Evolutionary conservation across 2,797 vertebrate species (phyloP).

Genomic region (Apodemus agrarius): DNA sequence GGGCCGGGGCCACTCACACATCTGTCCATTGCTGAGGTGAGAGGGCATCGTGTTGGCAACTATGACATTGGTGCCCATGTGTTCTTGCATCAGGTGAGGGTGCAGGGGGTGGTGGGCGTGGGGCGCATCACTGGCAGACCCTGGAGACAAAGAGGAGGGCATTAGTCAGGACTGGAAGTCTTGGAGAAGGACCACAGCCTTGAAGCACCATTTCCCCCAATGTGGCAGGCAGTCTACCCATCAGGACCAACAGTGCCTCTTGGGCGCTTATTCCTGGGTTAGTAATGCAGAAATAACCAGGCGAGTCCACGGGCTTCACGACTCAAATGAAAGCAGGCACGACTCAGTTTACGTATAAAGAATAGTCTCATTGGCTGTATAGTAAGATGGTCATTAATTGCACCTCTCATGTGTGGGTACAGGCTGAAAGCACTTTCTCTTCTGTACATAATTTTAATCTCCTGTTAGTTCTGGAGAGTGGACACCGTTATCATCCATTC

Average conservation of each 20-base stretch:
- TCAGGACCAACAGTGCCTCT: not conserved
- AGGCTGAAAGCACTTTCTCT: not conserved
- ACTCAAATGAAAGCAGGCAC: conserved; percentile 10
- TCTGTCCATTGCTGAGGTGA: conserved; percentile 97
- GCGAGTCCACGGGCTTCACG: not conserved
- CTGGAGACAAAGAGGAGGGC: conserved; percentile 81
- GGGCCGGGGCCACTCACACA: conserved; percentile 93
- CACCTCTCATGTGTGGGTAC: not conserved
- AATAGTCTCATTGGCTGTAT: not conserved
- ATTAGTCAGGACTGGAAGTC: not conserved
- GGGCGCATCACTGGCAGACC: conserved; percentile 94
- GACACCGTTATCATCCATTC: not conserved
- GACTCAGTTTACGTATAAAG: not conserved
- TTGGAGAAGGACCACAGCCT: not conserved
- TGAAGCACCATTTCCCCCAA: not conserved
- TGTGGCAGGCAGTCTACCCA: not conserved
- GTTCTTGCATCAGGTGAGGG: conserved; percentile 98
- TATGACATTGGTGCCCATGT: conserved; percentile 97
- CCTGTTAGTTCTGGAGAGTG: not conserved
- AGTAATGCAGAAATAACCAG: not conserved
- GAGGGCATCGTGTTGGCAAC: conserved; percentile 95
- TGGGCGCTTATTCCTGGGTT: not conserved
- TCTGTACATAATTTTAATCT: not conserved
- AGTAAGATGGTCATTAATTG: not conserved
- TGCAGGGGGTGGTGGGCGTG: conserved; percentile 97